phyloP scores from a whole-genome alignment of 2,888 invertebrate genomes.

The Macropis europaea region DNA sequence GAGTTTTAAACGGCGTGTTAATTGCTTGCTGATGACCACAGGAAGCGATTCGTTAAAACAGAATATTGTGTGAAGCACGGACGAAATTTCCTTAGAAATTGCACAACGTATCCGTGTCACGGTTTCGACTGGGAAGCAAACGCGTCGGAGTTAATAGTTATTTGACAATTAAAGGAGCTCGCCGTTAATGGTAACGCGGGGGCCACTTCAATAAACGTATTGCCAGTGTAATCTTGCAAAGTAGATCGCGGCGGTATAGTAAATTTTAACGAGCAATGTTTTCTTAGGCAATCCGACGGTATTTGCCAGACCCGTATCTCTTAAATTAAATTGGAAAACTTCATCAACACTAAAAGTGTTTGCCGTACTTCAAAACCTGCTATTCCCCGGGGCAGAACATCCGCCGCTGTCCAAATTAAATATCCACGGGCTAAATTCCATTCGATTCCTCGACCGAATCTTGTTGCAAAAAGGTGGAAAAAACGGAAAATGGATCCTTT shows the following conservation, averaged over 20 bases:
- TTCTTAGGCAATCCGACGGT: not conserved
- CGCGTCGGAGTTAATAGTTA: not conserved
- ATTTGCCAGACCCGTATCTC: not conserved
- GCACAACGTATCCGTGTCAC: no score
- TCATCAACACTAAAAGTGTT: slow-evolving; percentile 18
- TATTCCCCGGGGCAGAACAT: not conserved
- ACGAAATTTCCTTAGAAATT: no score
- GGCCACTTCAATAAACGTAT: slow-evolving; percentile 5
- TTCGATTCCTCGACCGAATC: not conserved
- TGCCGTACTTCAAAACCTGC: slow-evolving; percentile 14
- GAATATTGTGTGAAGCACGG: no score
- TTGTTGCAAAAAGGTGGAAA: no score
- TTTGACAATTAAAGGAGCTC: slow-evolving; percentile 6
- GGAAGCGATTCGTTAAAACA: no score
- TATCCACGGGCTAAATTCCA: not conserved
- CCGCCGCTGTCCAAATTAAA: slow-evolving; percentile 13
- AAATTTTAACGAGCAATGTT: slow-evolving; percentile 4
- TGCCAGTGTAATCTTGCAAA: slow-evolving; percentile 8
- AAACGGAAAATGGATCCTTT: no score
- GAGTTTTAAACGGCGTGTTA: no score
- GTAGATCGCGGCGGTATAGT: not conserved
- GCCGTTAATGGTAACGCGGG: not conserved
- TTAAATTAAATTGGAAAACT: slow-evolving; percentile 28
- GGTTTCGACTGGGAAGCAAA: slow-evolving; percentile 1
- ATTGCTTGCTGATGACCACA: no score